phyloP scores from a whole-genome alignment of 2,797 vertebrate genomes.

The Diplodus puntazzo region DNA sequence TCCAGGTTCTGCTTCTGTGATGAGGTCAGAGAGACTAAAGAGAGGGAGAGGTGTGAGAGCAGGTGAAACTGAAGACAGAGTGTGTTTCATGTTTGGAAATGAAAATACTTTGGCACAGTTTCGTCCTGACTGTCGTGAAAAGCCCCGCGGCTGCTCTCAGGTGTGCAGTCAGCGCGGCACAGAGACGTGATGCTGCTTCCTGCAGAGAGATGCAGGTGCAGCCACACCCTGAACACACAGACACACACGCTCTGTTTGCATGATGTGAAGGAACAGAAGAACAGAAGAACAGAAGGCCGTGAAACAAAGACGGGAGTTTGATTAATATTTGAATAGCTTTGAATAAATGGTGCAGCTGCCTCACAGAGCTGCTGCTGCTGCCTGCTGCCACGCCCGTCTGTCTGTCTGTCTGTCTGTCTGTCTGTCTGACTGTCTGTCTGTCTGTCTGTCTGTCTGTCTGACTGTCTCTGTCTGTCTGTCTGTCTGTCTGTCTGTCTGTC shows the following conservation, averaged over 20 bases:
- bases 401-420: neutral
- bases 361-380: no score
- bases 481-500: neutral
- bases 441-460: no score
- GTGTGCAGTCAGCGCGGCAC: neutral
- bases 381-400: neutral
- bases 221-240: constrained; percentile 31
- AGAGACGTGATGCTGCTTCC: no score
- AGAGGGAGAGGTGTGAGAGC: neutral
- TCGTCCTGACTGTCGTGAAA: neutral
- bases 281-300: neutral
- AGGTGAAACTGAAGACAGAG: no score
- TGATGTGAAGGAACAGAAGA: neutral
- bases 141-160: neutral
- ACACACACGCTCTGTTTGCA: constrained; percentile 11
- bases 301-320: neutral
- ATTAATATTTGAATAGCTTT: constrained; percentile 16
- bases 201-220: constrained; percentile 8
- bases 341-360: neutral
- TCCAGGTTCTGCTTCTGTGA: neutral
- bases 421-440: neutral
- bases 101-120: no score
- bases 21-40: neutral
- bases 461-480: no score
- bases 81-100: no score